These are phyloP conservation scores for Mythimna pallens DNA, from an alignment of 2,888 invertebrate species.

Conservation along the genomic window DNA sequence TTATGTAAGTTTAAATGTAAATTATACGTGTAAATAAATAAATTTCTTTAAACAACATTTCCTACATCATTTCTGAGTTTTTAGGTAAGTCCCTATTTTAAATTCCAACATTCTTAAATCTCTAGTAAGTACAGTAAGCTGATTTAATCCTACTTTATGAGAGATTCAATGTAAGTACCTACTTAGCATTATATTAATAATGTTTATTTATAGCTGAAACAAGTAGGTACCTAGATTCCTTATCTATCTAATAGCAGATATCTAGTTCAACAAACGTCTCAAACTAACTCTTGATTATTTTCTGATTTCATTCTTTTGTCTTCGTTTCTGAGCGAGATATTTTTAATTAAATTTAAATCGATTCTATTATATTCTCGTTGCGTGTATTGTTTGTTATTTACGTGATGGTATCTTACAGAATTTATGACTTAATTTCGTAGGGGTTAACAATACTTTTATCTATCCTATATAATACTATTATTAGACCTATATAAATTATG, in stretches of 20 bases:
- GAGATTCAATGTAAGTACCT: neutral
- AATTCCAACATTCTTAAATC: too few relatives aligned
- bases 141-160: slow-evolving; percentile 1
- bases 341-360: slow-evolving; percentile 2
- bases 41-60: neutral
- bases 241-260: slow-evolving; percentile 8
- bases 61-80: neutral
- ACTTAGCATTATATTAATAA: neutral
- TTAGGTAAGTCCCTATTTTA: too few relatives aligned
- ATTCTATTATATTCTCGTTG: slow-evolving; percentile 16
- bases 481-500: too few relatives aligned
- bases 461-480: too few relatives aligned
- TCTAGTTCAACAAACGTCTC: neutral
- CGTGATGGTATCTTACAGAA: neutral
- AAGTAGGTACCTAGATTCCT: neutral
- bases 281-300: slow-evolving; percentile 20
- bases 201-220: neutral
- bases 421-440: too few relatives aligned
- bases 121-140: too few relatives aligned
- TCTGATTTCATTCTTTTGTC: slow-evolving; percentile 22
- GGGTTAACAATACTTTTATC: too few relatives aligned
- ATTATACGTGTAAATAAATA: neutral
- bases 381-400: slow-evolving; percentile 16
- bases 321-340: neutral
- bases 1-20: too few relatives aligned